Base-by-base conservation (phyloP, 2,888 invertebrate species). In the Parnassius apollo region DNA sequence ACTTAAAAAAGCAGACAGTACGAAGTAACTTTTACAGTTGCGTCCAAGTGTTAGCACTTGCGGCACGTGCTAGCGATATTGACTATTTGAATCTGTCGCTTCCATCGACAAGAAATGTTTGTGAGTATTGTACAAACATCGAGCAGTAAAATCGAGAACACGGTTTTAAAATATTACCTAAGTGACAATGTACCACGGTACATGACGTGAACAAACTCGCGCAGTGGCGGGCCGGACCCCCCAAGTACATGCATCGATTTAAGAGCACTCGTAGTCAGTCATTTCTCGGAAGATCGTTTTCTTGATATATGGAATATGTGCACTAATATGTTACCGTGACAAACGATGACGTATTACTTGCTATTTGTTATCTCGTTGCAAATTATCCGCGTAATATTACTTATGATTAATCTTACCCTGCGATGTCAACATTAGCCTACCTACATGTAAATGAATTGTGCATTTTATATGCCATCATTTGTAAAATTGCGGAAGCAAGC, bases 101-200 rank as follows among this genome's bases (percentile, higher is more conserved):
- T 74, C 68, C 71, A 73, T 74, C 69, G 68, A 71, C 13, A 71
- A 71, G 73, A 71, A 75, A 79, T 79, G 78, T 82, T 80, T 88
- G 84, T 85, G 76, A 85, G 82, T 83, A 80, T 55, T 71, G 70
- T 66, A 65, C 74, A 77, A 82, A 86, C 77, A 87, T 79, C 74
- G 71, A 79, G 76, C 81, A 81, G 75, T 80, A 78, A 75, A 83
- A 78, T 77, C 70, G 77, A 78, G 77, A 83, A 85, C 82, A 61
- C 63, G 78, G 83, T 83, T 83, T 18, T 81, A 80, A 82, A 77
- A 76, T 82, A 78, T 81, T 80, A 81, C 76, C 78, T 76, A 80
- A 77, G 81, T 82, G 85, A 81, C 80, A 82, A 81, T 77, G 73
- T 81, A 77, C 73, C 72, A 74, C 70, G 71, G 75, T 78, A 73